These are phyloP conservation scores for Rhimphoctona megacephalus DNA, from an alignment of 2,888 invertebrate species.

Conservation along the genomic window DNA sequence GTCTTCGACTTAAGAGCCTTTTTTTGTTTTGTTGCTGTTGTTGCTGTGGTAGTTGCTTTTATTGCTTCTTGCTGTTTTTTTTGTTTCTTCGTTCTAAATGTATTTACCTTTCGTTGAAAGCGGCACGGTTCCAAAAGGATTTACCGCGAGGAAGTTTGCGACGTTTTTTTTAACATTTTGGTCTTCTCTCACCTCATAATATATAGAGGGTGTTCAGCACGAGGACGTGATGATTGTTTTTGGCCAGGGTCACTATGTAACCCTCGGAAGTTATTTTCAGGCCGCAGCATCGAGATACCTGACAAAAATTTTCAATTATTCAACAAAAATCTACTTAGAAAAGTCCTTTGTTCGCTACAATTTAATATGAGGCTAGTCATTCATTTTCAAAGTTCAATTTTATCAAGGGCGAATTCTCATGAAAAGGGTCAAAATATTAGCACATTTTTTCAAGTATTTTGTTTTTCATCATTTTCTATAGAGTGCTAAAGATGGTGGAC, in stretches of 20 bases:
- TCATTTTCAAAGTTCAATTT: not conserved
- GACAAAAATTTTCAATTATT: constrained; percentile 69
- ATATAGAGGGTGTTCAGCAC: constrained; percentile 97
- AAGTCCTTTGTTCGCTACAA: not conserved
- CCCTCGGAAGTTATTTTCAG: constrained; percentile 98
- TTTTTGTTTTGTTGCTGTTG: constrained; percentile 22
- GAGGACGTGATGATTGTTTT: constrained; percentile 99
- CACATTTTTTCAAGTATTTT: not conserved
- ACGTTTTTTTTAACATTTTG: constrained; percentile 70
- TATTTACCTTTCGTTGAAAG: constrained; percentile 79
- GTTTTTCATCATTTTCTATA: too few species aligned
- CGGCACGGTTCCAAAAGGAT: constrained; percentile 77
- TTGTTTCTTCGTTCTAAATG: constrained; percentile 30
- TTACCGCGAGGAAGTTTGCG: constrained; percentile 76
- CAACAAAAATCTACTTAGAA: not conserved
- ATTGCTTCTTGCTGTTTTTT: constrained; percentile 16
- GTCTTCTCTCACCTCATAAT: constrained; percentile 89
- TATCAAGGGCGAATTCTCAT: not conserved
- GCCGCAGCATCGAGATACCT: constrained; percentile 99
- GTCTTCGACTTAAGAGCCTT: constrained; percentile 72
- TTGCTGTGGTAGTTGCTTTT: constrained; percentile 29
- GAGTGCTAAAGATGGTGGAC: too few species aligned
- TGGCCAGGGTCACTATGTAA: constrained; percentile 97
- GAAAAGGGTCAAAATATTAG: not conserved
- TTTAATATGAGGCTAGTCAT: not conserved